Conservation (phyloP, 2,797 vertebrate species). For the Thalassophryne amazonica region DNA sequence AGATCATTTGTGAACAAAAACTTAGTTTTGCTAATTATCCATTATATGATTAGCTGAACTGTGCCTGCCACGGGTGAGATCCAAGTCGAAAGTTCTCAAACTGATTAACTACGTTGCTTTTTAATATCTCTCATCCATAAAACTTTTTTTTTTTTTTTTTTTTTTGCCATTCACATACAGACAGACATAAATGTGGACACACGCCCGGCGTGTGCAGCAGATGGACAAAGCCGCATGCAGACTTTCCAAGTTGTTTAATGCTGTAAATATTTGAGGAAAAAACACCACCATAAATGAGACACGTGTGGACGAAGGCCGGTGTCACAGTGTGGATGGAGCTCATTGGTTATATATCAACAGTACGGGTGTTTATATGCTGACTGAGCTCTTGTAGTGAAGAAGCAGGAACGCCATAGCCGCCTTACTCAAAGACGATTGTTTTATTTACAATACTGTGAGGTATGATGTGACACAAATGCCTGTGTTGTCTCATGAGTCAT, state of each 20-base stretch:
- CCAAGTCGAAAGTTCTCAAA: conserved; percentile 12
- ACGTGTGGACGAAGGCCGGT: conserved; percentile 11
- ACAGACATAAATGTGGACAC: conserved; percentile 4
- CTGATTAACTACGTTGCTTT: conserved; percentile 5
- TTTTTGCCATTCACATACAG: not conserved
- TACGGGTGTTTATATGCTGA: conserved; percentile 40
- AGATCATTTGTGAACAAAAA: too few relatives aligned
- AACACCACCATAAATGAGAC: conserved; percentile 39
- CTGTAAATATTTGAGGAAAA: conserved; percentile 45
- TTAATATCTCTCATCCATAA: conserved; percentile 18
- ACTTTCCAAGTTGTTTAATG: conserved; percentile 44
- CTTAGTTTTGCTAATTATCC: too few relatives aligned
- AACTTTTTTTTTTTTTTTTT: conserved; percentile 8
- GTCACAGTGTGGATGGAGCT: conserved; percentile 10
- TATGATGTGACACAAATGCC: not conserved
- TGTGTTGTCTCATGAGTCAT: conserved; percentile 41
- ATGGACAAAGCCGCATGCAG: conserved; percentile 30
- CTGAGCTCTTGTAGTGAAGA: not conserved
- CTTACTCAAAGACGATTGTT: conserved; percentile 1
- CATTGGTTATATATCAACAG: conserved; percentile 32
- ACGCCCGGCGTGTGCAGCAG: conserved; percentile 36
- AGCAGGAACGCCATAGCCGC: not conserved
- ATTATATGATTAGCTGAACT: too few relatives aligned
- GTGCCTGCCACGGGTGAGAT: too few relatives aligned
- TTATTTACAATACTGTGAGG: conserved; percentile 15